Percentiles rank a stretch among this genome's conserved stretches.
Conservation (phyloP, 2,797 vertebrate species). For the Melanotaenia parkinsoni region DNA sequence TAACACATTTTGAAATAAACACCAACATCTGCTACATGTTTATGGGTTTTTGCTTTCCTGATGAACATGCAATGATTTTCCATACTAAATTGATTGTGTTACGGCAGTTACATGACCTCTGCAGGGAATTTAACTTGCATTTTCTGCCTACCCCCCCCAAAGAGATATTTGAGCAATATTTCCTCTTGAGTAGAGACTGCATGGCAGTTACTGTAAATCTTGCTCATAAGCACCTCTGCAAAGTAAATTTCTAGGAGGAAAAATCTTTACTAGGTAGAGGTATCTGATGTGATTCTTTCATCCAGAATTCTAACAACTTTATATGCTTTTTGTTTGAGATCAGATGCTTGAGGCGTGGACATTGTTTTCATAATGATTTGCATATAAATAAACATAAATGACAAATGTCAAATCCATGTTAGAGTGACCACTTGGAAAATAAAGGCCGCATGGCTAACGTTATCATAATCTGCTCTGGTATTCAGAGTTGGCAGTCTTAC, state of each 20-base stretch:
- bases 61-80: not conserved
- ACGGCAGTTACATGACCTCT: slow-evolving; percentile 7
- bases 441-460: slow-evolving; percentile 29
- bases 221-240: slow-evolving; percentile 44
- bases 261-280: not conserved
- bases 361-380: not conserved
- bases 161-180: slow-evolving; percentile 26
- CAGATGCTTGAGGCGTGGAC: not conserved
- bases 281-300: not conserved
- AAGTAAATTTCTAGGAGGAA: slow-evolving; percentile 34
- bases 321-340: not conserved
- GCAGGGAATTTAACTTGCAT: slow-evolving; percentile 34
- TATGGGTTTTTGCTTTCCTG: slow-evolving; percentile 8
- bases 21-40: slow-evolving; percentile 8
- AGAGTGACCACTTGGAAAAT: not conserved
- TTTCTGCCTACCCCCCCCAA: slow-evolving; percentile 15
- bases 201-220: slow-evolving; percentile 32
- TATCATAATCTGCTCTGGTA: slow-evolving; percentile 4
- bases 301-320: not conserved
- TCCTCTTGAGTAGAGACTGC: slow-evolving; percentile 34
- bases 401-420: not conserved
- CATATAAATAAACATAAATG: slow-evolving; percentile 7
- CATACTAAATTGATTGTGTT: slow-evolving; percentile 12
- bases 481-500: slow-evolving; percentile 3
- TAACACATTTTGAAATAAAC: slow-evolving; percentile 16